Evolutionary conservation across 2,113 vertebrate species (phyloP), one percentile per base, ranked within the genome.

Genomic region (Casuarius casuarius): DNA sequence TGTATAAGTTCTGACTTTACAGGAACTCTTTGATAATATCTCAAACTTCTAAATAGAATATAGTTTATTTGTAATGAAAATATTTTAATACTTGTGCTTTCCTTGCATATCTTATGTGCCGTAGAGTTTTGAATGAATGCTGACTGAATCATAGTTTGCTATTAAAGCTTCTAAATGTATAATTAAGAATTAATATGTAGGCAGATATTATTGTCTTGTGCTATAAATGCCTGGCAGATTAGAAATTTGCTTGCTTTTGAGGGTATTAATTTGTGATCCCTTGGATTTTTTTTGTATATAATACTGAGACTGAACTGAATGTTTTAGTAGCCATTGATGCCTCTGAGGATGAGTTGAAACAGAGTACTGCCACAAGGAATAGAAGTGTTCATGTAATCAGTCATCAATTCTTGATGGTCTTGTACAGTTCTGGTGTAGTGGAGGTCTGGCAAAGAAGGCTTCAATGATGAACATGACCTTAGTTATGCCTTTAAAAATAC

Each of bases 401-500:
- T 42, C 74, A 25, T 79, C 33, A 59, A 3, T 91, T 95, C 71
- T 58, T 79, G 48, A 72, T 87, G n/a, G 33, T 62, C 71, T 87
- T 63, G 23, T 76, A 20, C 29, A 66, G 31, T 35, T 90, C 19
- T 84, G 56, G 6, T 81, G 17, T 75, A 84, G 49, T 3, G 56
- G 46, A 72, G 56, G 49, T 81, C 67, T 92, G 81, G 46, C 21
- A 63, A 44, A 44, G 67, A 95, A 22, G 33, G 63, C 46, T 29
- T 91, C 78, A 73, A 92, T 70, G 54, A 87, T 82, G 74, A 91
- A 44, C 8, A 7, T 63, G 42, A 59, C 71, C 71, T 74, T 56
- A 79, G 75, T 82, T 92, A 46, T 29, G 31, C 78, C 78, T 92
- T 87, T 13, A 73, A 91, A 96, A 91, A 48, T 70, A 75, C 6